Evolutionary conservation across 2,888 invertebrate genomes (phyloP).

Genomic region (Acronicta leporina): DNA sequence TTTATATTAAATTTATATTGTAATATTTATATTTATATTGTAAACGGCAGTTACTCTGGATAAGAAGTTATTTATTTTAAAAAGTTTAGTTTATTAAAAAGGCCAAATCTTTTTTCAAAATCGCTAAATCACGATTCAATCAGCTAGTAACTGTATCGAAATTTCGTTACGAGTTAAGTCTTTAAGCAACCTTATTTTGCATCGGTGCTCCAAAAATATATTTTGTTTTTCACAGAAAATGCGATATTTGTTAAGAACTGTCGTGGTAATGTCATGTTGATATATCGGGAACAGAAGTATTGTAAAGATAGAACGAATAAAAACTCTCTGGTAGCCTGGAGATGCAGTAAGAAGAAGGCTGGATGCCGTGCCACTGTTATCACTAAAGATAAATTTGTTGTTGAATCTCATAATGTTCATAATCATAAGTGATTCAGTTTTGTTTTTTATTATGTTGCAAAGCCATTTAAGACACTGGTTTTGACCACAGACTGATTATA

Average conservation of each 20-base stretch:
- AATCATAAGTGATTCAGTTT: slow-evolving; percentile 28
- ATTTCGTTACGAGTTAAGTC: too few relatives aligned
- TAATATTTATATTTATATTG: too few relatives aligned
- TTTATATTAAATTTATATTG: too few relatives aligned
- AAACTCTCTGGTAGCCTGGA: slow-evolving; percentile 22
- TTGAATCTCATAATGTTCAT: slow-evolving; percentile 21
- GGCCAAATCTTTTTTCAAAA: too few relatives aligned
- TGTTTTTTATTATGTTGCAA: background rate
- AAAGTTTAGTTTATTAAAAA: too few relatives aligned
- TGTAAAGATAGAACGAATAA: slow-evolving; percentile 27
- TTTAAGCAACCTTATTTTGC: too few relatives aligned
- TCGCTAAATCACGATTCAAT: too few relatives aligned
- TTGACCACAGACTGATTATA: background rate
- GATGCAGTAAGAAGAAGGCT: slow-evolving; percentile 40
- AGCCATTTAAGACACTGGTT: background rate
- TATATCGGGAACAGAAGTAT: slow-evolving; percentile 30
- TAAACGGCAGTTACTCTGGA: too few relatives aligned
- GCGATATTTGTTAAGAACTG: slow-evolving; percentile 33
- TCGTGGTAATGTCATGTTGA: slow-evolving; percentile 31
- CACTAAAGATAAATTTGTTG: slow-evolving; percentile 11
- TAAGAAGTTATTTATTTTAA: too few relatives aligned
- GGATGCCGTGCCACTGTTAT: slow-evolving; percentile 37
- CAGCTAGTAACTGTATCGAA: too few relatives aligned
- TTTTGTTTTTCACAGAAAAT: slow-evolving; percentile 22
- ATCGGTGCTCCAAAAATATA: too few relatives aligned